phyloP scores from a whole-genome alignment of 2,797 vertebrate genomes.

The Salarias fasciatus region DNA sequence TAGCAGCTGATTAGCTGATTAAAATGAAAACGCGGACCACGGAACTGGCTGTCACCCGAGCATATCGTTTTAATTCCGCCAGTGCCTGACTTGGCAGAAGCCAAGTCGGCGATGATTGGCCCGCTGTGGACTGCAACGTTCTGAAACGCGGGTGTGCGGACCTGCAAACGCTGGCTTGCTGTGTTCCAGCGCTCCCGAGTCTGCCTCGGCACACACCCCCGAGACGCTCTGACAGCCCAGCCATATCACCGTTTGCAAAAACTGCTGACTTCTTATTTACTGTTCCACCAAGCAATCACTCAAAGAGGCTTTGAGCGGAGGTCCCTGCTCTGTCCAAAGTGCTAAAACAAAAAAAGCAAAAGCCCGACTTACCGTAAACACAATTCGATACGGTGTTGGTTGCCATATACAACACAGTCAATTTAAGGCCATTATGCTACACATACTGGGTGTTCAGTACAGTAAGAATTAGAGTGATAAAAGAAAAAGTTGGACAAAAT shows the following conservation, averaged over 20 bases:
- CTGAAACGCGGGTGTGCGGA: slow-evolving; percentile 55
- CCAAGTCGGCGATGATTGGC: slow-evolving; percentile 48
- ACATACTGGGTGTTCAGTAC: slow-evolving; percentile 46
- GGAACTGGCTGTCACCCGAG: slow-evolving; percentile 56
- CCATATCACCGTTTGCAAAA: slow-evolving; percentile 43
- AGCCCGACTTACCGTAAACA: slow-evolving; percentile 54
- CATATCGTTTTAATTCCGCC: slow-evolving; percentile 72
- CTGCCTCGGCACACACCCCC: slow-evolving; percentile 9
- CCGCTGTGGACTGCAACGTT: slow-evolving; percentile 48
- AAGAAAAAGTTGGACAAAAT: slow-evolving; percentile 9
- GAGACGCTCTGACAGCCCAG: slow-evolving; percentile 33
- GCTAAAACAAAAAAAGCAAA: slow-evolving; percentile 54
- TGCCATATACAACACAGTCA: slow-evolving; percentile 47
- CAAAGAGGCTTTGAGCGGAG: slow-evolving; percentile 39
- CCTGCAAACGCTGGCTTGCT: slow-evolving; percentile 58
- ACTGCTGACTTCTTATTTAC: slow-evolving; percentile 60
- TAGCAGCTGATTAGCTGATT: slow-evolving; percentile 60
- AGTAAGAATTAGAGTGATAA: slow-evolving; percentile 16
- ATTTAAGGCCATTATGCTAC: slow-evolving; percentile 56
- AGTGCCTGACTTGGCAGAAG: slow-evolving; percentile 75
- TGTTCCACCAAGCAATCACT: slow-evolving; percentile 56
- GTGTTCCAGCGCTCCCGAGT: slow-evolving; percentile 40
- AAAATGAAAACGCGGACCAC: slow-evolving; percentile 62
- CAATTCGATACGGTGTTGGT: slow-evolving; percentile 58
- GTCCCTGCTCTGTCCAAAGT: slow-evolving; percentile 47